Evolutionary conservation across 2,113 vertebrate species (phyloP).

Genomic region (Myocastor coypus): DNA sequence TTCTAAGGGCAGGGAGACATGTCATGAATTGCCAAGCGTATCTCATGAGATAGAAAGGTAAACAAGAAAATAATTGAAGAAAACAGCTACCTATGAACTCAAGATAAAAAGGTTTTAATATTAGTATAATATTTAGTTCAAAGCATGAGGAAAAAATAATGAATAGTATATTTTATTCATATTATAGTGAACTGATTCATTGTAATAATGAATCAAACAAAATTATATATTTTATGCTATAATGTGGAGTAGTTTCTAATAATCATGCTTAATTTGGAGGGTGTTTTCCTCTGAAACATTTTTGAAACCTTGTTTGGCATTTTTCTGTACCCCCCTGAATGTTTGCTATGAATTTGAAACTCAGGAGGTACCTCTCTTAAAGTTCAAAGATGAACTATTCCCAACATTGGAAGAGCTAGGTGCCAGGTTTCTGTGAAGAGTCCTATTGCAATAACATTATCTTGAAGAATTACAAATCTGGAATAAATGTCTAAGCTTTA

Average conservation of each 20-base stretch:
- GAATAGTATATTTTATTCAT: neutral
- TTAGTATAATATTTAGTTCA: neutral
- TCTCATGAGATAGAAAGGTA: neutral
- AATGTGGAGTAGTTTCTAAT: conserved; percentile 36
- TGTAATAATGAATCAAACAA: neutral
- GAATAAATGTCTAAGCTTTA: conserved; percentile 18
- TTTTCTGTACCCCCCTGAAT: neutral
- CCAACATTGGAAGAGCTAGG: neutral
- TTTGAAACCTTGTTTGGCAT: neutral
- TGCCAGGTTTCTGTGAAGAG: neutral
- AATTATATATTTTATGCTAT: neutral
- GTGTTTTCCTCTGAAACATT: neutral
- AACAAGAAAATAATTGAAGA: neutral
- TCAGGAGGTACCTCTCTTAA: neutral
- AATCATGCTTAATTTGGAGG: conserved; percentile 16
- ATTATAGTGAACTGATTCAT: conserved; percentile 4
- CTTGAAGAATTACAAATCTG: conserved; percentile 14
- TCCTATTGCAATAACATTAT: conserved; percentile 23
- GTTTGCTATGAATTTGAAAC: conserved; percentile 32
- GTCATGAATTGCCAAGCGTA: neutral
- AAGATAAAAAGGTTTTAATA: conserved; percentile 4
- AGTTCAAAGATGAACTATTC: conserved; percentile 25
- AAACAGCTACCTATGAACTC: neutral
- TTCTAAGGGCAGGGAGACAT: neutral
- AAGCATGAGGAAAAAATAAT: neutral